Evolutionary conservation across 2,888 invertebrate genomes (phyloP), one percentile per base, ranked within the genome.

Genomic region (Plebejus melissa): DNA sequence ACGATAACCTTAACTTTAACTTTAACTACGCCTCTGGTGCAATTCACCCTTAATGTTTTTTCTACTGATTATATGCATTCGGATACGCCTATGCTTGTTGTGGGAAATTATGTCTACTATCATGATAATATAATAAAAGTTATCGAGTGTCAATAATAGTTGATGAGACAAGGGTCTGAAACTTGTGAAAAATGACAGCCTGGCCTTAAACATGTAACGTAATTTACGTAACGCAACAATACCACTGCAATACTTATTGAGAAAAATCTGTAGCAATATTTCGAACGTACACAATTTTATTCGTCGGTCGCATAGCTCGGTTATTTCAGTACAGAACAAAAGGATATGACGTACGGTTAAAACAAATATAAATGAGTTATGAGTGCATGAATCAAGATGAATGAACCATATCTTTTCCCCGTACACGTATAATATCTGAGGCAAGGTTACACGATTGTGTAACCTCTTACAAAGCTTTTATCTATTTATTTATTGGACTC

Each of bases 301-400:
- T 41, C 36, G n/a, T 38, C 41, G 16, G n/a, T 16, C n/a, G 16
- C 5, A 32, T 50, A 32, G 16, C 50, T 50, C 9, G 41, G 38
- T 70, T 72, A 72, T 72, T 72, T 72, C 32, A 32, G 72, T 54
- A 4, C 28, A 71, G 41, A 50, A 72, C 72, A 50, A 72, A 72
- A 72, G 54, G 36, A 54, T 72, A 54, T 72, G 72, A 54, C 72
- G 54, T 54, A 50, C 54, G 11, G 22, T 72, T 28, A 50, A 71
- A 71, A 71, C 71, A 50, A 72, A 72, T 54, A 11, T 28, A 16
- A 72, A 54, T 72, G 72, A 72, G 54, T 72, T 72, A 72, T 28
- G 72, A 54, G 28, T 65, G 13, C 13, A 65, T 65, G 65, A 65
- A 65, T 65, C 71, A 41, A 71, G 50, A 72, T 54, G 54, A 72